Base-by-base conservation (phyloP, 2,113 vertebrate genomes). In the Coryphaenoides rupestris region DNA sequence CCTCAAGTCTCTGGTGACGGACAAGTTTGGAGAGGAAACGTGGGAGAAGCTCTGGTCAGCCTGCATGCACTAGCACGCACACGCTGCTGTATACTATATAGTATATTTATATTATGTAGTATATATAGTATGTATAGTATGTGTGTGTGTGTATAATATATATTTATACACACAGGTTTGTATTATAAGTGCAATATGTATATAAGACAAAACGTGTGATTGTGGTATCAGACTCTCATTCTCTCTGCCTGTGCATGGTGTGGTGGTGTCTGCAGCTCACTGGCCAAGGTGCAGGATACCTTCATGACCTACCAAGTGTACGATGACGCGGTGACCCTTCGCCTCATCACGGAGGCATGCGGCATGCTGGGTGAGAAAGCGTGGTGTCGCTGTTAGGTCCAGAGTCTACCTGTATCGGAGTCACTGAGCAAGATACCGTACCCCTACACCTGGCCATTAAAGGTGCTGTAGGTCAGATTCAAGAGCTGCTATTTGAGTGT, bases 291-390 rank as follows among this genome's bases (percentile, higher is more conserved):
- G 45, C 89, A 89, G 80, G 92, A 88, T 1, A 75, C 70, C 3
- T 92, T 93, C 64, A 89, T 91, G 90, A 91, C 85, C 1, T 92
- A 86, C 55, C 88, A 80, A 2, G 80, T 91, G 12, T 91, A 91
- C 4, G 89, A 92, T 17, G 92, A 92, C 9, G 0, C 63, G 15
- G 72, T 93, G 54, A 93, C 93, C 3, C 60, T 91, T 3, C 79
- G 77, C 6, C 79, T 91, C 74, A 86, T 92, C 61, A 50, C 82
- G 60, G 91, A 92, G 79, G 88, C 86, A 61, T 92, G 90, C 68
- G 76, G 74, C 17, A 75, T 77, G 50, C 79, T 92, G 15, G 47
- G 47, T 50, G 1, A 86, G 87, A 92, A 82, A 87, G 89, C 71
- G 7, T 14, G 13, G n/a, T n/a, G n/a, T n/a, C n/a, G n/a, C n/a